A percentile compares a stretch with the other conserved stretches of the same genome.
These are phyloP conservation scores for Spondyliosoma cantharus DNA, from an alignment of 2,797 vertebrate species.

Conservation along the genomic window DNA sequence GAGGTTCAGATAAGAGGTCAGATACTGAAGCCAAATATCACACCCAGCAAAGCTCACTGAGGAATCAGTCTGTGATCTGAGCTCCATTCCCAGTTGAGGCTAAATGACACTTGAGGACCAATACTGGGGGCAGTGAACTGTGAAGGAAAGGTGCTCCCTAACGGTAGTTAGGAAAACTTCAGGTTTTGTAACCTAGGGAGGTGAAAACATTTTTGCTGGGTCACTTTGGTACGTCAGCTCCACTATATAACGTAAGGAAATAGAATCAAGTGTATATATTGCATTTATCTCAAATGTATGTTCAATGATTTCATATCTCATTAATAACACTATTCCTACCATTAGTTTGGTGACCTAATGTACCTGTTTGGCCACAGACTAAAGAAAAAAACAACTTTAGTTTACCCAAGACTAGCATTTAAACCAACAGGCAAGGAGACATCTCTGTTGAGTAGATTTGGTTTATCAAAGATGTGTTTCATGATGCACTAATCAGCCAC, in stretches of 20 bases:
- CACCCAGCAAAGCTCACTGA: constrained; percentile 54
- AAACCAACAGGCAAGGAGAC: no score
- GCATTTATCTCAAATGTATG: no score
- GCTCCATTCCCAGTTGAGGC: constrained; percentile 47
- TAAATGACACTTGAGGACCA: constrained; percentile 60
- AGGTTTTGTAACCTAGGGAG: constrained; percentile 10
- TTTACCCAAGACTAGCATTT: no score
- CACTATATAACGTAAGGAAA: background rate
- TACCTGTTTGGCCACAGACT: no score
- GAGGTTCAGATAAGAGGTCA: constrained; percentile 60
- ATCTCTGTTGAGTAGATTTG: no score
- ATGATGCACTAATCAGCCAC: no score
- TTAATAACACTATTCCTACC: no score
- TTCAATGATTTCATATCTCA: no score
- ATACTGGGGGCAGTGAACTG: constrained; percentile 53
- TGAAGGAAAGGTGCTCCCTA: constrained; percentile 39
- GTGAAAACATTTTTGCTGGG: background rate
- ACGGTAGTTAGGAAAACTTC: constrained; percentile 21
- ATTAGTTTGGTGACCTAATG: no score
- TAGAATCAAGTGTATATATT: no score
- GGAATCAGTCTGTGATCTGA: constrained; percentile 61
- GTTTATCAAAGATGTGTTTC: no score
- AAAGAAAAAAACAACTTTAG: no score
- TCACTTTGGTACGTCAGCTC: background rate
- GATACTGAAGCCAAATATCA: constrained; percentile 59